These are phyloP conservation scores for Potorous gilbertii DNA, from an alignment of 2,797 vertebrate species.

Conservation along the genomic window DNA sequence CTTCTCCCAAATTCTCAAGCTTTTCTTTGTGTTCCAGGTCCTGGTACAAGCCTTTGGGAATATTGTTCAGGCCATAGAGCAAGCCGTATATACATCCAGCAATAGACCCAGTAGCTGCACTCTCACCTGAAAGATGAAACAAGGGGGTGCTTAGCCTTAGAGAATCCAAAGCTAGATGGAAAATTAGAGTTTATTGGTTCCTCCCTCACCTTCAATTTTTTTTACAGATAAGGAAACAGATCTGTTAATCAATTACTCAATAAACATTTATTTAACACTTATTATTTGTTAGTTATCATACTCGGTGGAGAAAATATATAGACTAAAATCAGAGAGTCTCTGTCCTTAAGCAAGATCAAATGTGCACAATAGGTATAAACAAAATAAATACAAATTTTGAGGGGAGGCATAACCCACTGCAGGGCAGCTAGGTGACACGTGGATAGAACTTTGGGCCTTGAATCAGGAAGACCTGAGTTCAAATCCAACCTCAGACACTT, in stretches of 20 bases:
- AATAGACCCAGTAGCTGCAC: constrained; percentile 93
- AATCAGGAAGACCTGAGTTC: background rate
- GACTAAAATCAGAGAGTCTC: background rate
- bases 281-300: background rate
- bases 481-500: background rate
- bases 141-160: background rate
- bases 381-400: background rate
- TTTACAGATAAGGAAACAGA: background rate
- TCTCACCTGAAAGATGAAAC: constrained; percentile 88
- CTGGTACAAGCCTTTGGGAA: constrained; percentile 90
- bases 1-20: constrained; percentile 91
- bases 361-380: background rate
- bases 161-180: background rate
- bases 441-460: background rate
- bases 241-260: background rate
- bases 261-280: background rate
- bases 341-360: background rate
- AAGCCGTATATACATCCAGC: constrained; percentile 95
- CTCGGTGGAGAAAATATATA: background rate
- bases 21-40: constrained; percentile 90
- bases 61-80: constrained; percentile 88
- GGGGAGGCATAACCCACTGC: background rate
- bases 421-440: background rate
- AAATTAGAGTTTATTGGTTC: background rate
- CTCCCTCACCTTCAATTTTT: background rate